Conservation (phyloP, 2,888 invertebrate species). For the Campoplex capitator region DNA sequence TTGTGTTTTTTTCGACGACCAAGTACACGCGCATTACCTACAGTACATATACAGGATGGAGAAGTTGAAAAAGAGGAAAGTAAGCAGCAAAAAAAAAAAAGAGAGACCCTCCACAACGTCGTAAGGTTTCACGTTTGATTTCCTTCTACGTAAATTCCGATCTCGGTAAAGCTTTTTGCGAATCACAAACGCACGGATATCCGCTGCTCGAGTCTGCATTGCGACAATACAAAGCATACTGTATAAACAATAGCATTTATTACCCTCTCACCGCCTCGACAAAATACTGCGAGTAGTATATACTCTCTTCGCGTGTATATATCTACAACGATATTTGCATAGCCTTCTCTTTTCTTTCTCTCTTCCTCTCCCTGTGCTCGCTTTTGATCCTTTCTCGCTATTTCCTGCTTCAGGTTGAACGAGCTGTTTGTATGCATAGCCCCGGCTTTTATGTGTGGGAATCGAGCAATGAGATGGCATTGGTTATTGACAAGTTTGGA, state of each 20-base stretch:
- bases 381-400: constrained; percentile 17
- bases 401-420: constrained; percentile 54
- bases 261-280: constrained; percentile 66
- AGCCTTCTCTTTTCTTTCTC: constrained; percentile 34
- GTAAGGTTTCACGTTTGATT: constrained; percentile 70
- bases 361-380: neutral
- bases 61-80: constrained; percentile 15
- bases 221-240: constrained; percentile 66
- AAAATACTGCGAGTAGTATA: constrained; percentile 65
- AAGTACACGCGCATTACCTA: constrained; percentile 42
- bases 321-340: constrained; percentile 63
- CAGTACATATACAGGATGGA: constrained; percentile 17
- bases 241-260: constrained; percentile 73
- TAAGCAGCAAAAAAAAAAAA: constrained; percentile 2
- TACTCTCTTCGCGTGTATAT: constrained; percentile 24
- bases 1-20: neutral
- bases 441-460: constrained; percentile 48
- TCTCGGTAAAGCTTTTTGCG: constrained; percentile 53
- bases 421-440: constrained; percentile 63
- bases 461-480: constrained; percentile 36
- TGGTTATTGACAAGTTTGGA: constrained; percentile 53
- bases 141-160: constrained; percentile 66
- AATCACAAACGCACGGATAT: constrained; percentile 56
- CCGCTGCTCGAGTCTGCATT: constrained; percentile 39
- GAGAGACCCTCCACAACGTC: constrained; percentile 53